Base-by-base conservation (phyloP, 2,888 invertebrate genomes). In the Drosophila nr. perissopoda region DNA sequence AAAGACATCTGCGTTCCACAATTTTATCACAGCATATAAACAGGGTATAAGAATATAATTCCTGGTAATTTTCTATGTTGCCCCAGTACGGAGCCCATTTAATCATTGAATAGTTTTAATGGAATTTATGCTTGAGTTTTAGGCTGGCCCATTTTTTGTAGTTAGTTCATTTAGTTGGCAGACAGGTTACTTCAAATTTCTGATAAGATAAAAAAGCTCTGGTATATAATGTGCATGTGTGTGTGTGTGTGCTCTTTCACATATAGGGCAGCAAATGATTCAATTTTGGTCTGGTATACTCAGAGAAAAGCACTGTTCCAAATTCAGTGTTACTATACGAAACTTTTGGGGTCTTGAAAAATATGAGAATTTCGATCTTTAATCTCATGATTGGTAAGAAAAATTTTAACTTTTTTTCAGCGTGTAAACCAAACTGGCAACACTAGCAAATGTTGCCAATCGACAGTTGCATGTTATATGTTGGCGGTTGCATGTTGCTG, bases 381-480 rank as follows among this genome's bases (percentile, higher is more conserved):
- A 21, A 21, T 2, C 7, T 21, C 7, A 21, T 13, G 4, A 13
- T 42, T 42, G 21, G 27, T 11, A 46, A 46, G 4, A 13, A 42
- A 3, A 13, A 13, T 21, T 21, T 1, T 7, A 6, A 21, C 4
- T 13, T 40, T 36, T 16, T 36, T 21, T 13, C 16, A 21, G 46
- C 7, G n/a, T 21, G n/a, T 10, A 16, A 53, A 34, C 10, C 38
- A 38, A 61, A 46, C 33, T 70, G 76, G 58, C 81, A 77, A 27
- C 81, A 77, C 81, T 78, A 63, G 27, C 64, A 54, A 70, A 64
- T 81, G 66, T 73, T 69, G 70, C 82, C 66, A 74, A 74, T 67
- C 77, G 77, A 54, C 58, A n/a, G 29, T 60, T 64, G 63, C 59
- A 72, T 73, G 60, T 76, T 69, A 56, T 49, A 69, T 63, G 61